Evolutionary conservation across 2,113 vertebrate genomes (phyloP).

Genomic region (Pterocles burchelli): DNA sequence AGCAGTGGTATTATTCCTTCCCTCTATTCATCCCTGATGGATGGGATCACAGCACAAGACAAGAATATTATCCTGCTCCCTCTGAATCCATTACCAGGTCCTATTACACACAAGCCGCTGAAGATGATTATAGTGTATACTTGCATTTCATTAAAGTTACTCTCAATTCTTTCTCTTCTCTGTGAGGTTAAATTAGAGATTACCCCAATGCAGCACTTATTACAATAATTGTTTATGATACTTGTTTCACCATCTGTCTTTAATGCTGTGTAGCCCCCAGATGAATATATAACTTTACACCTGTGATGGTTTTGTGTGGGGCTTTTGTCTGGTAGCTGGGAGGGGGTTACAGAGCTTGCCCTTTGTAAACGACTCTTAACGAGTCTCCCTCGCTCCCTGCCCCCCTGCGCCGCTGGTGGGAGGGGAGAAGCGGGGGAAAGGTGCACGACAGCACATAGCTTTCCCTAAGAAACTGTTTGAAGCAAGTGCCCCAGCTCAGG

Average conservation of each 20-base stretch:
- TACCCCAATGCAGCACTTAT: slow-evolving; percentile 57
- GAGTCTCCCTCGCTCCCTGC: no score
- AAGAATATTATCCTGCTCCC: slow-evolving; percentile 22
- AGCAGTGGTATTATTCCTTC: not conserved
- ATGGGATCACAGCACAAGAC: slow-evolving; percentile 33
- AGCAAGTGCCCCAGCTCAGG: no score
- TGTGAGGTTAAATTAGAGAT: slow-evolving; percentile 66
- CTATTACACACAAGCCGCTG: slow-evolving; percentile 55
- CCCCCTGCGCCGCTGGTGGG: no score
- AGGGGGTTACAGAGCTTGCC: no score
- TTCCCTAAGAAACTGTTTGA: no score
- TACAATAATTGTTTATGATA: slow-evolving; percentile 72
- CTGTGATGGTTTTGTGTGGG: no score
- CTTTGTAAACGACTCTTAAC: no score
- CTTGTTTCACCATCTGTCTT: slow-evolving; percentile 74
- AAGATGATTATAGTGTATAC: slow-evolving; percentile 60
- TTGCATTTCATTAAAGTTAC: slow-evolving; percentile 66
- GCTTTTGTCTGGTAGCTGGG: no score
- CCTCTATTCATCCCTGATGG: slow-evolving; percentile 25
- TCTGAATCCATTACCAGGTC: slow-evolving; percentile 46
- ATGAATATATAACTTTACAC: slow-evolving; percentile 66
- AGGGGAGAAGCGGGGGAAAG: no score
- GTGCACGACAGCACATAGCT: no score
- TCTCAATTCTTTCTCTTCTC: slow-evolving; percentile 52
- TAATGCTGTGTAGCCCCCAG: slow-evolving; percentile 51